A percentile compares a stretch with the other conserved stretches of the same genome.
Evolutionary conservation across 2,888 invertebrate genomes (phyloP).

Genomic region (Brachyptera risi): DNA sequence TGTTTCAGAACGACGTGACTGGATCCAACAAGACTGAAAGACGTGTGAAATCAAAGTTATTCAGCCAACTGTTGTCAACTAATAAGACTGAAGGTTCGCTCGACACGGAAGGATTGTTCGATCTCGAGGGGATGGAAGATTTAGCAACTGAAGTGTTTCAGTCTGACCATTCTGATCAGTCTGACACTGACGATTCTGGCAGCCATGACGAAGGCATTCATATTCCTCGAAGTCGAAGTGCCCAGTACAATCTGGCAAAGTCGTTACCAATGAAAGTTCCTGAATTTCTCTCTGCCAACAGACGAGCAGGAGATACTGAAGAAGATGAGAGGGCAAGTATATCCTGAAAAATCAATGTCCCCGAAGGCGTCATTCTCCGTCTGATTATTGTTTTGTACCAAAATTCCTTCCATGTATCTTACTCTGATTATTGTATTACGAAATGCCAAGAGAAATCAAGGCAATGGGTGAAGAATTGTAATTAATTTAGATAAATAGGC

Average conservation of each 20-base stretch:
- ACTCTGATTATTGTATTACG: no score
- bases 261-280: conserved; percentile 78
- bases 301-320: conserved; percentile 23
- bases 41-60: conserved; percentile 20
- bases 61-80: conserved; percentile 3
- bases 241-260: conserved; percentile 55
- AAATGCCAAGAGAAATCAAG: no score
- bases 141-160: conserved; percentile 38
- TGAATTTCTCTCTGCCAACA: conserved; percentile 44
- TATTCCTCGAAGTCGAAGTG: conserved; percentile 48
- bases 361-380: no score
- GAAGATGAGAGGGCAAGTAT: conserved; percentile 30
- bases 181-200: conserved; percentile 62
- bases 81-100: conserved; percentile 37
- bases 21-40: conserved; percentile 22
- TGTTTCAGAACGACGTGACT: not conserved
- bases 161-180: conserved; percentile 56
- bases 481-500: no score
- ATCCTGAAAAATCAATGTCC: not conserved
- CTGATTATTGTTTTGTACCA: no score
- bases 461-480: no score
- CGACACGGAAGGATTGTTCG: conserved; percentile 71
- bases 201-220: conserved; percentile 60
- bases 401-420: no score
- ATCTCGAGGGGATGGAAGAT: conserved; percentile 68